These are phyloP conservation scores for Dynastes grantii DNA, from an alignment of 2,888 invertebrate genomes.

Conservation along the genomic window DNA sequence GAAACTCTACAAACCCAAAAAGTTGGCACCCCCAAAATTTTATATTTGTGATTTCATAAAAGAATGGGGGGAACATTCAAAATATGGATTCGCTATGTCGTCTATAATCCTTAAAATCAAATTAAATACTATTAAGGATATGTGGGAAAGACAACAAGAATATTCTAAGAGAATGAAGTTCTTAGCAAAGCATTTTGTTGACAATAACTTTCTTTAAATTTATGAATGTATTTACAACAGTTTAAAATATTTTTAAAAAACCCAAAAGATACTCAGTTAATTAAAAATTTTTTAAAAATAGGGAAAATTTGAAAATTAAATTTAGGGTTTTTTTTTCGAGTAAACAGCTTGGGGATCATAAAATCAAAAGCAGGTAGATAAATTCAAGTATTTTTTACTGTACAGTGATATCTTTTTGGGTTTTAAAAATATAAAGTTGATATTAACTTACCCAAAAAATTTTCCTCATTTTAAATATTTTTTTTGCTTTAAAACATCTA, in stretches of 20 bases:
- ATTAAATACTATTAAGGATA: background rate
- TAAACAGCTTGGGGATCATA: too few species aligned
- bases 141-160: background rate
- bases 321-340: too few species aligned
- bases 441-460: background rate
- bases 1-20: constrained; percentile 18
- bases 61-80: constrained; percentile 25
- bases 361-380: too few species aligned
- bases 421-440: background rate
- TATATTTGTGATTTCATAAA: constrained; percentile 1
- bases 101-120: background rate
- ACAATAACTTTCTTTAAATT: constrained; percentile 23
- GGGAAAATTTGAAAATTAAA: too few species aligned
- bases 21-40: constrained; percentile 7
- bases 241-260: too few species aligned
- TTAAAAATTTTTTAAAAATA: too few species aligned
- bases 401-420: background rate
- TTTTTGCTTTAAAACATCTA: too few species aligned
- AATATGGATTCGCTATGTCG: constrained; percentile 21
- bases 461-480: too few species aligned
- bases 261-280: too few species aligned
- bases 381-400: too few species aligned
- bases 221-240: too few species aligned
- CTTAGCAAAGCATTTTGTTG: constrained; percentile 27
- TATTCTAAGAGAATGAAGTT: constrained; percentile 9